Base-by-base conservation (phyloP, 2,113 vertebrate species). In the Pterocles burchelli region DNA sequence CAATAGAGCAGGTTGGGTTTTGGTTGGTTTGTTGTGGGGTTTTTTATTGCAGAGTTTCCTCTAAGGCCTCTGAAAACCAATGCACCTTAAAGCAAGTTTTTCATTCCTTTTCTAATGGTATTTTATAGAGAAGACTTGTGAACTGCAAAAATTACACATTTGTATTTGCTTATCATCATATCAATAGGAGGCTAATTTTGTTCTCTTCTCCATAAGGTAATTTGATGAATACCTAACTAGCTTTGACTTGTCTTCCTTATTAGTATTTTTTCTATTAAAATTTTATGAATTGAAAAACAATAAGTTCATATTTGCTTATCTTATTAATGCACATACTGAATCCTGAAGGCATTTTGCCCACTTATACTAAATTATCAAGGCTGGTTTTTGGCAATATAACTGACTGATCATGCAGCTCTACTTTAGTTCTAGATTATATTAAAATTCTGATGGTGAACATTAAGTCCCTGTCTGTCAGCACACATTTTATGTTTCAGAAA, bases 131-230 rank as follows among this genome's bases (percentile, higher is more conserved):
- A 94, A 76, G 38, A 51, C 66, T 85, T 93, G 49, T 5, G 16
- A 96, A 62, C 41, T 58, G 71, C 36, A 96, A 96, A 93, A 89
- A 95, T 73, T 62, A 76, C 25, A 7, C 18, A 25, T 79, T 94
- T 91, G 29, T 77, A 58, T 83, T 91, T 51, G 54, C 13, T 85
- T 95, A 91, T 66, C 46, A 51, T 54, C 31, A 14, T 49, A 90
- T 77, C 91, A 88, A 88, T 18, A 79, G 75, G 31, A 88, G 29
- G 26, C n/a, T 83, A 63, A 89, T 88, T 96, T 80, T 88, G 16
- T 72, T 93, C 36, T 76, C 71, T 61, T 90, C 59, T 85, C 59
- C 57, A 67, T 21, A 70, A 79, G 36, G 31, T 1, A 12, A 94
- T 71, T 43, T 71, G 85, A 93, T 93, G 38, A 94, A 88, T 91